phyloP scores from a whole-genome alignment of 2,113 vertebrate species.

The Probosciger aterrimus region DNA sequence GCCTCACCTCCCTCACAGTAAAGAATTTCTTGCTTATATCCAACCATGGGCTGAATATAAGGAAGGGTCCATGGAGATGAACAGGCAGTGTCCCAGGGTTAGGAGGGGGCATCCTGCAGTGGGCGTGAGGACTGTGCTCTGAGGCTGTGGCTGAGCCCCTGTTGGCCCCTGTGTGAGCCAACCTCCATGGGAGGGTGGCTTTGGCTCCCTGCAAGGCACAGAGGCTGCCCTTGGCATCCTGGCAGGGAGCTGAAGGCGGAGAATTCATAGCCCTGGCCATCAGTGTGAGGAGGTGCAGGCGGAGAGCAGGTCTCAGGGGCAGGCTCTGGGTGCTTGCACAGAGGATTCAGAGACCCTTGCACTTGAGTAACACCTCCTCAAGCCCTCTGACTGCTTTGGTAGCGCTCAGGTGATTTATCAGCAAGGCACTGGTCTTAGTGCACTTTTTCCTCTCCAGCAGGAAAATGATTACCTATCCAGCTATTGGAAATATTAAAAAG shows the following conservation, averaged over 20 bases:
- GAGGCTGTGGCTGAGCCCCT: neutral
- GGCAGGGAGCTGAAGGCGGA: neutral
- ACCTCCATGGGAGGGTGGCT: neutral
- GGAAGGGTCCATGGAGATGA: neutral
- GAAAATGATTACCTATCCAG: slow-evolving; percentile 40
- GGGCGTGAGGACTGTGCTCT: neutral
- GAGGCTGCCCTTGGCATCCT: neutral
- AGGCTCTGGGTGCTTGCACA: neutral
- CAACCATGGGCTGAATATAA: neutral
- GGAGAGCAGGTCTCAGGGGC: neutral
- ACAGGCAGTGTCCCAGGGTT: neutral
- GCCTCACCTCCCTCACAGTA: neutral
- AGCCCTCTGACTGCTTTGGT: neutral
- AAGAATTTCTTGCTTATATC: neutral
- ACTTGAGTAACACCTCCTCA: neutral
- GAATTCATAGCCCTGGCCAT: neutral
- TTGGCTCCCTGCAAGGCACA: neutral
- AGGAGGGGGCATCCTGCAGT: neutral
- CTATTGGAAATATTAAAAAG: slow-evolving; percentile 35
- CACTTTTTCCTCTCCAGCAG: neutral
- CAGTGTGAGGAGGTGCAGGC: neutral
- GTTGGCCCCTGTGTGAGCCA: too few species aligned
- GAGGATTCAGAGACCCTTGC: neutral
- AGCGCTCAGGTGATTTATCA: slow-evolving; percentile 47
- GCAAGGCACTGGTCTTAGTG: neutral